Base-by-base conservation (phyloP, 2,113 vertebrate species). In the Etheostoma cragini region DNA sequence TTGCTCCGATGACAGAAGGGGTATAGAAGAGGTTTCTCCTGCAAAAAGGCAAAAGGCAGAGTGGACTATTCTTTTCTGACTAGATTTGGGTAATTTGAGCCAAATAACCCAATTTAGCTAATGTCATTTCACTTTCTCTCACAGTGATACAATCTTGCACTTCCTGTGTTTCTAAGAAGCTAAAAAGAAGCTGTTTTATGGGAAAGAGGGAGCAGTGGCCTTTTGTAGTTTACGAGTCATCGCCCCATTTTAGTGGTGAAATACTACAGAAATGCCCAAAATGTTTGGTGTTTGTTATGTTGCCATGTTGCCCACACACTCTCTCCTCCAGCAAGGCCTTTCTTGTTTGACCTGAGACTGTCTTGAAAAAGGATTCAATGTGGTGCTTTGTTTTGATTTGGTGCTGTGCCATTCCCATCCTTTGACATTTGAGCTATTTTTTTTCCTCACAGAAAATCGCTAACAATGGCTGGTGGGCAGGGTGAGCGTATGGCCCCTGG, bases 371-470 rank as follows among this genome's bases (percentile, higher is more conserved):
- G 82, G 80, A 73, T 86, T 92, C 87, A 93, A 90, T 93, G 91
- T 83, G 73, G 45, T 80, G 93, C 93, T 88, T 91, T 93, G 91
- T 93, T 92, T 86, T 89, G 78, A 78, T 89, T 85, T 85, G 87
- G 84, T 91, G 81, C 82, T 56, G 49, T 90, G 81, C 93, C 89
- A 90, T 93, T 93, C 85, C 88, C 89, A 86, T 92, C 87, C 87
- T 92, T 90, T 95, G 92, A 94, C 93, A 94, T 93, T 93, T 93
- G 90, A 92, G 87, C 72, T 73, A 82, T 87, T 91, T 90, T 91
- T 91, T 81, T 72, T 74, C 72, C 80, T 84, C 60, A 87, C 67
- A 89, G 72, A 90, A 90, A 77, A 88, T 85, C 12, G 16, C 76
- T 72, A 81, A 95, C 94, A 94, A 95, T 90, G 82, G 86, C 78